Conservation (phyloP, 2,797 vertebrate species). For the Rhynchotus rufescens region DNA sequence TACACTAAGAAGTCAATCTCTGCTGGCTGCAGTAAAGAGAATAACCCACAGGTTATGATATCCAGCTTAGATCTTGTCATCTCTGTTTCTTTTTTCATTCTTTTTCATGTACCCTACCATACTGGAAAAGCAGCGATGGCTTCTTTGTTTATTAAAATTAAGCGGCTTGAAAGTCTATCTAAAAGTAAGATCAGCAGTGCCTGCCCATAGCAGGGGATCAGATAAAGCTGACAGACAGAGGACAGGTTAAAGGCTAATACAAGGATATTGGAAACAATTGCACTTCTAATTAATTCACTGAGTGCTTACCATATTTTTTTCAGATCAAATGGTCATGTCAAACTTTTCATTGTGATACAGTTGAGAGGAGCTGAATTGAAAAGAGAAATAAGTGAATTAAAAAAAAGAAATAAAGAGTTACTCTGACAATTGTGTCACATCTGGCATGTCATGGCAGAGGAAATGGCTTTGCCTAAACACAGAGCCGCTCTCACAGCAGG, state of each 20-base stretch:
- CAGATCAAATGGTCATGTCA: neutral
- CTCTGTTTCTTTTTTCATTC: too few species aligned
- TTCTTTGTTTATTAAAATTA: neutral
- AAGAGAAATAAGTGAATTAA: neutral
- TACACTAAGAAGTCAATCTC: neutral
- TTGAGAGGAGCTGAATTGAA: neutral
- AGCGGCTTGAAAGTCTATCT: neutral
- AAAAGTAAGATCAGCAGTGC: neutral
- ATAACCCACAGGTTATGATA: neutral
- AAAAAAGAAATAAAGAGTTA: neutral
- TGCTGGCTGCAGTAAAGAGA: neutral
- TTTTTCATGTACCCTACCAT: neutral
- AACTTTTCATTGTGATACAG: neutral
- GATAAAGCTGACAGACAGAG: neutral
- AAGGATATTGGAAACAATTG: neutral
- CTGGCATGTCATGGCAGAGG: too few species aligned
- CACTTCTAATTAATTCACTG: neutral
- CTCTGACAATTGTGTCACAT: neutral
- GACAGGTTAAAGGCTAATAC: neutral
- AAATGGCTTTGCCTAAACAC: neutral
- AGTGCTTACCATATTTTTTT: neutral
- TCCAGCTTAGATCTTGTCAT: neutral
- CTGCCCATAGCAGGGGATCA: neutral
- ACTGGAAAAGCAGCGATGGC: neutral
- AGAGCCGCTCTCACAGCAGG: too few species aligned